phyloP scores from a whole-genome alignment of 2,113 vertebrate genomes.

The Helogale parvula region DNA sequence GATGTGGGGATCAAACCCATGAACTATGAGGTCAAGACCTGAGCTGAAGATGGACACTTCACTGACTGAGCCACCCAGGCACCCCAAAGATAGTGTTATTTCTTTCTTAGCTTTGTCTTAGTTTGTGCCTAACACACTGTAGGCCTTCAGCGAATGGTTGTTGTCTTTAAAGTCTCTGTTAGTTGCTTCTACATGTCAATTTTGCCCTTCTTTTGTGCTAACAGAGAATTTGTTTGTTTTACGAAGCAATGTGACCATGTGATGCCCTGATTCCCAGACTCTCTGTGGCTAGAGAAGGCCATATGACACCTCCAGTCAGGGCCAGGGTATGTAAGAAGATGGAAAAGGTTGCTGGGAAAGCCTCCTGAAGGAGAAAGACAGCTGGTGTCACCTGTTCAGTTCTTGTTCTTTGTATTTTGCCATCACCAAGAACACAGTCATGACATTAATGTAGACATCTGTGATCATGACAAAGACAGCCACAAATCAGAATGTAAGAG shows the following conservation, averaged over 20 bases:
- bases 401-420: neutral
- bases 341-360: neutral
- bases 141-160: rapidly evolving
- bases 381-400: neutral
- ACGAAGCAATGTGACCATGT: neutral
- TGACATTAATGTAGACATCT: neutral
- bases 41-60: no score
- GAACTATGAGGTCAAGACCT: no score
- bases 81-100: neutral
- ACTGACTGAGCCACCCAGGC: no score
- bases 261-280: neutral
- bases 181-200: neutral
- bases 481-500: neutral
- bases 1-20: no score
- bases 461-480: neutral
- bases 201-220: neutral
- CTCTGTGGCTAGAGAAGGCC: neutral
- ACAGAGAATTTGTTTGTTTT: neutral
- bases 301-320: rapidly evolving
- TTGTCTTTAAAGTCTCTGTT: neutral
- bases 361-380: neutral
- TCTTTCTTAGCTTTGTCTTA: neutral
- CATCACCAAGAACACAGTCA: neutral
- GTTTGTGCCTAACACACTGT: neutral
- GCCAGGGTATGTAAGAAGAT: neutral